Conservation (phyloP, 2,113 vertebrate genomes). For the Centropus unirufus region DNA sequence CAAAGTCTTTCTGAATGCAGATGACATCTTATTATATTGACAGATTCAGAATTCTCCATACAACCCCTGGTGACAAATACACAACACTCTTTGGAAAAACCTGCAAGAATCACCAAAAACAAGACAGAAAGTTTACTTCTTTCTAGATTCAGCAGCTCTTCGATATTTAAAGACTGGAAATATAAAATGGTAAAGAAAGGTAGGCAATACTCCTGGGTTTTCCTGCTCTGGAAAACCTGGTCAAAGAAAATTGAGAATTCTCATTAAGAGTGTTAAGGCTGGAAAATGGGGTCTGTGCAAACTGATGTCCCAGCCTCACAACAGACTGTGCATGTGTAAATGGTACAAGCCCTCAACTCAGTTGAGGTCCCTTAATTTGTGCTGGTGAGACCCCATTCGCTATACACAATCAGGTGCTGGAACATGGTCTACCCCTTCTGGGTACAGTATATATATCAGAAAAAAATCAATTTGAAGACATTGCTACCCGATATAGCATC, state of each 20-base stretch:
- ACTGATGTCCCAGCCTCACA: neutral
- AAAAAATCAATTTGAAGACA: neutral
- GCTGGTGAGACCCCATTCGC: neutral
- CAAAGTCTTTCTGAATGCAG: conserved; percentile 38
- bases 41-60: conserved; percentile 65
- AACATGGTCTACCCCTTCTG: neutral
- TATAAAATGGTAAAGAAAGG: conserved; percentile 69
- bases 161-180: conserved; percentile 66
- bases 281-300: neutral
- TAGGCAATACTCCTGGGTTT: conserved; percentile 61
- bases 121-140: conserved; percentile 64
- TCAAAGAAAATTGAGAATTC: neutral
- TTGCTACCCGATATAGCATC: neutral
- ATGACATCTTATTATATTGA: conserved; percentile 69
- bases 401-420: neutral
- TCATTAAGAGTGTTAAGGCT: neutral
- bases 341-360: neutral
- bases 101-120: conserved; percentile 50
- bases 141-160: conserved; percentile 65
- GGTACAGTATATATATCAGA: neutral
- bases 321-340: neutral
- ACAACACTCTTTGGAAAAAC: conserved; percentile 24
- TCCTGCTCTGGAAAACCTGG: conserved; percentile 62
- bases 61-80: conserved; percentile 14
- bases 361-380: neutral